Conservation (phyloP, 1,140 invertebrate genomes). For the Drosophila tani region DNA sequence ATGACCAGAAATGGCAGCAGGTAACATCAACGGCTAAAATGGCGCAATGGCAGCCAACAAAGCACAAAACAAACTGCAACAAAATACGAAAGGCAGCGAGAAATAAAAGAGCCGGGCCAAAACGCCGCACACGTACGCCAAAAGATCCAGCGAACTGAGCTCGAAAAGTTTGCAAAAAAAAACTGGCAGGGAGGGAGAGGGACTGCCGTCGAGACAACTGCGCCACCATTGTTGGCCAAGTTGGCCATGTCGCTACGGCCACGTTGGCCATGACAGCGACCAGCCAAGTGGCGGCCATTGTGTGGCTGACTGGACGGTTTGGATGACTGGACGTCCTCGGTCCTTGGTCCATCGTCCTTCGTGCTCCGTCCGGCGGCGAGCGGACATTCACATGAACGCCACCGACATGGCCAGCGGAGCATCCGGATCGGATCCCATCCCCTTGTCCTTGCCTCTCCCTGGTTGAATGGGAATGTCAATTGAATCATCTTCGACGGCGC, state of each 20-base stretch:
- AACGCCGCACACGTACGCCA: conserved; percentile 35
- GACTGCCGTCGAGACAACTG: conserved; percentile 11
- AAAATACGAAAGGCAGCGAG: conserved; percentile 36
- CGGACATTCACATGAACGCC: conserved; percentile 61
- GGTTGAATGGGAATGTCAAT: conserved; percentile 63
- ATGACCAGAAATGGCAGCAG: conserved; percentile 37
- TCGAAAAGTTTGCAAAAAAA: conserved; percentile 53
- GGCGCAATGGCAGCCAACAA: conserved; percentile 51
- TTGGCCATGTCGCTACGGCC: conserved; percentile 40
- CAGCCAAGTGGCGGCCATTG: conserved; percentile 73
- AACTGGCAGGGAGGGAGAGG: background rate
- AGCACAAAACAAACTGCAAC: conserved; percentile 64
- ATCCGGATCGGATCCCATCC: conserved; percentile 35
- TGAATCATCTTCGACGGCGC: conserved; percentile 61
- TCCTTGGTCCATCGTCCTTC: conserved; percentile 8
- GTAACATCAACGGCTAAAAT: conserved; percentile 52
- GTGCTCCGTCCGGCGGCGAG: conserved; percentile 21
- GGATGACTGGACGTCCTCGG: conserved; percentile 37
- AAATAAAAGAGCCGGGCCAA: conserved; percentile 36
- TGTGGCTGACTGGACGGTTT: conserved; percentile 59
- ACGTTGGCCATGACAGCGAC: conserved; percentile 54
- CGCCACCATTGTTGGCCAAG: conserved; percentile 46
- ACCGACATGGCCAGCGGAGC: conserved; percentile 25
- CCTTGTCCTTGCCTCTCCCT: conserved; percentile 25
- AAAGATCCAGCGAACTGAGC: conserved; percentile 49